A percentile compares a stretch with the other conserved stretches of the same genome.
Conservation (phyloP, 2,113 vertebrate species). For the Neogale vison region DNA sequence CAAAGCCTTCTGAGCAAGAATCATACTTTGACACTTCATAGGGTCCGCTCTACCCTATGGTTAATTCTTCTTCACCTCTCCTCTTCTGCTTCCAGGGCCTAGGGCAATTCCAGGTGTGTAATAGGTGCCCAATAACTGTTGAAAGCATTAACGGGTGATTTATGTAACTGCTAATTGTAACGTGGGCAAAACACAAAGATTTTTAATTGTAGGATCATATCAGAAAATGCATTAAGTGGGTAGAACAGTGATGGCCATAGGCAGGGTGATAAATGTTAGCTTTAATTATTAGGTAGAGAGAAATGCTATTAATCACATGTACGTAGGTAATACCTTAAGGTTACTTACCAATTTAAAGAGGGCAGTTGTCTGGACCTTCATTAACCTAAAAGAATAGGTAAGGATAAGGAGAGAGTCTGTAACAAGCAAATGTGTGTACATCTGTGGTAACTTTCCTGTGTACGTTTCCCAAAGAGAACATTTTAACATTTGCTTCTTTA, state of each 20-base stretch:
- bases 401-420: not conserved
- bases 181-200: not conserved
- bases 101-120: not conserved
- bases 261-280: not conserved
- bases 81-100: not conserved
- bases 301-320: not conserved
- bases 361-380: not conserved
- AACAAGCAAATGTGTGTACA: not conserved
- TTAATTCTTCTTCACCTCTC: not conserved
- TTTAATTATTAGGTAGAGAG: not conserved
- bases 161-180: not conserved
- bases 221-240: not conserved
- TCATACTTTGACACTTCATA: not conserved
- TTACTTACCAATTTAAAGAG: not conserved
- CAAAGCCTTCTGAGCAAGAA: not conserved
- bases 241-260: not conserved
- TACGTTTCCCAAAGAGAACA: constrained; percentile 26
- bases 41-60: not conserved
- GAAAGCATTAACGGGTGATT: not conserved
- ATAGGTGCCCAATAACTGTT: not conserved
- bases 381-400: not conserved
- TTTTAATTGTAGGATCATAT: not conserved
- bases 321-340: not conserved
- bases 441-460: not conserved
- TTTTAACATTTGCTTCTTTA: constrained; percentile 65